Evolutionary conservation across 2,797 vertebrate genomes (phyloP), one percentile per base, ranked within the genome.

Genomic region (Sitta carolinensis): DNA sequence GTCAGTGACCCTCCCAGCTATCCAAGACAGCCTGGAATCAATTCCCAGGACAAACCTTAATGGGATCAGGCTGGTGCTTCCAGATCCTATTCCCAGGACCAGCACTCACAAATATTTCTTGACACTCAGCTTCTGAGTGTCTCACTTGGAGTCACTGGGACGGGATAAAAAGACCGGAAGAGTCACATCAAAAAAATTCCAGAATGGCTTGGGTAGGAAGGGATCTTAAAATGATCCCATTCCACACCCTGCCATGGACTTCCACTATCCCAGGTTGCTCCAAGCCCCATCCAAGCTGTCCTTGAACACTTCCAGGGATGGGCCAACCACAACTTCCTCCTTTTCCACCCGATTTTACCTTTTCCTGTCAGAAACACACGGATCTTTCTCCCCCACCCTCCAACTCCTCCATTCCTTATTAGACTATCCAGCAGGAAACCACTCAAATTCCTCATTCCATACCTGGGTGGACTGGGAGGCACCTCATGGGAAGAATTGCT

Each of bases 381-480:
- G 22, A 34, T 21, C 19, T 57, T 68, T 54, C 54, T 36, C 10
- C 40, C 34, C 2, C 16, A 17, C 13, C 66, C 29, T 38, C 29
- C 40, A 76, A 6, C 22, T 80, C 27, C 36, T n/a, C 17, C 2
- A 6, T 4, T 38, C 29, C 25, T 21, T 21, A 7, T 43, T 7
- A 36, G 18, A 64, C 32, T 5, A 84, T 12, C 66, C 36, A 52
- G 16, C 5, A 27, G 1, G 1, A 48, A 82, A 48, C 34, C 50
- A 42, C 32, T 19, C 47, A 66, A 22, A 61, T 22, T n/a, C 32
- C 47, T 59, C 67, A 54, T n/a, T 59, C 38, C 75, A 48, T 98
- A 99, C 99, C 99, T 98, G 38, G 98, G 98, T 30, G 98, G 97
- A 93, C 97, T 98, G 40, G 98, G 97, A 68, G 98, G 98, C 47